phyloP scores from a whole-genome alignment of 1,140 invertebrate species.

The Asobara japonica region DNA sequence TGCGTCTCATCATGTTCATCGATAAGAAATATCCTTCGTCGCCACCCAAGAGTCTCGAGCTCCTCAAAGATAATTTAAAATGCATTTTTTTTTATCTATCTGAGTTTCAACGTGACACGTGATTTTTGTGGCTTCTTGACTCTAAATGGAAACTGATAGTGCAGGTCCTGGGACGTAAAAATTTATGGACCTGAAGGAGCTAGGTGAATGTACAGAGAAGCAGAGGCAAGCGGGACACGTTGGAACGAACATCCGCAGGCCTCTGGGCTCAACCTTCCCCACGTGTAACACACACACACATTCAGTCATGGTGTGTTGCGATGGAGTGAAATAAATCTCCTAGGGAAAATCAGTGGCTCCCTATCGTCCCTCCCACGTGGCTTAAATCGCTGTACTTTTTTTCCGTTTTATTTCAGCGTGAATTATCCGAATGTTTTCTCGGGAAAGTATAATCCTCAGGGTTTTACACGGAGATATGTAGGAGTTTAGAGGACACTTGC shows the following conservation, averaged over 20 bases:
- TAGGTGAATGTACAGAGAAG: background rate
- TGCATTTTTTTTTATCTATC: background rate
- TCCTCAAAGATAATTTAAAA: background rate
- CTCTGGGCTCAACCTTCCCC: slow-evolving; percentile 46
- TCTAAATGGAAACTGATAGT: slow-evolving; percentile 7
- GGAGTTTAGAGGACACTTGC: too few species aligned
- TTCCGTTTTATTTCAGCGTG: slow-evolving; percentile 12
- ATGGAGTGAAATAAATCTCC: slow-evolving; percentile 44
- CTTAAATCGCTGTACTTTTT: slow-evolving; percentile 23
- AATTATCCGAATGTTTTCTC: background rate
- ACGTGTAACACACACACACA: slow-evolving; percentile 32
- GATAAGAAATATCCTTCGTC: background rate
- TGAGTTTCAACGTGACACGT: background rate
- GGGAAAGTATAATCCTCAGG: slow-evolving; percentile 4
- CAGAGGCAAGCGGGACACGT: background rate
- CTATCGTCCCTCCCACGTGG: slow-evolving; percentile 26
- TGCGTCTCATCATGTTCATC: too few species aligned
- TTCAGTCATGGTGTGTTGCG: slow-evolving; percentile 5
- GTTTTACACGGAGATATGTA: background rate
- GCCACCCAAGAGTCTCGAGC: background rate
- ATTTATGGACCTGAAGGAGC: background rate
- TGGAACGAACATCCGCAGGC: slow-evolving; percentile 25
- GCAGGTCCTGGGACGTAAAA: background rate
- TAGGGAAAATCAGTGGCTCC: slow-evolving; percentile 42
- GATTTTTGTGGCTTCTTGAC: slow-evolving; percentile 4